phyloP scores from a whole-genome alignment of 2,888 invertebrate genomes.

The Caprella mutica region DNA sequence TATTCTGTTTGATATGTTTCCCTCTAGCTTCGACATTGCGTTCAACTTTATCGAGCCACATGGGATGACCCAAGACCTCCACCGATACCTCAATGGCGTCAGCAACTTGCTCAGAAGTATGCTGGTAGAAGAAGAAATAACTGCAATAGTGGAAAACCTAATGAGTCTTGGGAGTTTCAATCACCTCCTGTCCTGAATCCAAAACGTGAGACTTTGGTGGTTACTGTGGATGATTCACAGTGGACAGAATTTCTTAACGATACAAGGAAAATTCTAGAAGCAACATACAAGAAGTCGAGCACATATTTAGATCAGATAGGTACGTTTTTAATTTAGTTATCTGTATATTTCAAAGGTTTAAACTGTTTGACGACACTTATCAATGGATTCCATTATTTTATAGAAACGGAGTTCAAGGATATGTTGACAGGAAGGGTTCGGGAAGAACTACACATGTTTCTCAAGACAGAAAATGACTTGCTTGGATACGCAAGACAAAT shows the following conservation, averaged over 20 bases:
- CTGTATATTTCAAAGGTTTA: too few species aligned
- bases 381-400: too few species aligned
- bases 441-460: conserved; percentile 17
- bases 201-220: conserved; percentile 20
- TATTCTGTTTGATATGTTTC: background rate
- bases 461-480: conserved; percentile 15
- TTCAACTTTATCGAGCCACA: conserved; percentile 31
- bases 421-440: conserved; percentile 24
- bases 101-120: conserved; percentile 13
- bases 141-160: conserved; percentile 1
- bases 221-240: conserved; percentile 24
- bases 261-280: background rate
- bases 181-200: conserved; percentile 15
- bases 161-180: conserved; percentile 11
- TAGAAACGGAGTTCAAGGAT: conserved; percentile 17
- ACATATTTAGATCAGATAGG: conserved; percentile 20
- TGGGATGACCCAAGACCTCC: conserved; percentile 29
- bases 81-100: conserved; percentile 14
- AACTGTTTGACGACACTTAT: background rate
- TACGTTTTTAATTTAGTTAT: too few species aligned
- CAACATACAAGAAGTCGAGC: conserved; percentile 3
- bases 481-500: conserved; percentile 22
- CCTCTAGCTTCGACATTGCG: conserved; percentile 23
- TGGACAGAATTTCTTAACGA: conserved; percentile 17
- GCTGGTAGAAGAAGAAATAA: conserved; percentile 3